Percentiles rank a stretch among this genome's conserved stretches.
phyloP scores from a whole-genome alignment of 2,113 vertebrate species.

The Symphodus melops region DNA sequence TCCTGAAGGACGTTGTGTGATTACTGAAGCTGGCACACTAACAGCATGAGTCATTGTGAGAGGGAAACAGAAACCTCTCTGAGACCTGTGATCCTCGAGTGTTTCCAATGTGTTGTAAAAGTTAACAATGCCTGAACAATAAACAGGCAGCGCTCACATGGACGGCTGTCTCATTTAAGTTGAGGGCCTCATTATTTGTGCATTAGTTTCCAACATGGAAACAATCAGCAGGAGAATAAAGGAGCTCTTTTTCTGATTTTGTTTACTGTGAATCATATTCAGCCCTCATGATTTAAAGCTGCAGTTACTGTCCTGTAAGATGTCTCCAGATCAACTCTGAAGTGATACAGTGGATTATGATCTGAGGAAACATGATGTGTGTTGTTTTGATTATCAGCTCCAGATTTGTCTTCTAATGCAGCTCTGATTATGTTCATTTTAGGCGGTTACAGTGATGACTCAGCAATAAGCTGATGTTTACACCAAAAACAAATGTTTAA shows the following conservation, averaged over 20 bases:
- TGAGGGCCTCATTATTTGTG: constrained; percentile 40
- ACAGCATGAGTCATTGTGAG: constrained; percentile 65
- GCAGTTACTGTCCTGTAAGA: no score
- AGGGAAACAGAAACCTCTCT: constrained; percentile 65
- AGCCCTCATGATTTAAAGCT: not conserved
- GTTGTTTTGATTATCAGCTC: no score
- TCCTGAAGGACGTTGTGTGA: constrained; percentile 67
- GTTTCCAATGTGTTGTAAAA: constrained; percentile 63
- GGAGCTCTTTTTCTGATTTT: not conserved
- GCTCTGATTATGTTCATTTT: not conserved
- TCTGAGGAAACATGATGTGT: no score
- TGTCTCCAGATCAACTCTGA: no score
- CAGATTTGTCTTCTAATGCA: no score
- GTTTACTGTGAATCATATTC: constrained; percentile 18
- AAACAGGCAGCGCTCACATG: constrained; percentile 42
- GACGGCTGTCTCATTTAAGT: constrained; percentile 41
- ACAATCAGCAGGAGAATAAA: constrained; percentile 25
- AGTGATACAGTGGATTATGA: not conserved
- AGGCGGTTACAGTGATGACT: not conserved
- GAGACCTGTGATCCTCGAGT: constrained; percentile 27
- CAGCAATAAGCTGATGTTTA: not conserved
- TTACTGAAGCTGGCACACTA: constrained; percentile 69
- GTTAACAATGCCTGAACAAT: constrained; percentile 57
- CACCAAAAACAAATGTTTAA: not conserved
- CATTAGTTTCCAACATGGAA: constrained; percentile 34